These are phyloP conservation scores for Dicyrtomina minuta DNA, from an alignment of 2,888 invertebrate species.

Conservation along the genomic window DNA sequence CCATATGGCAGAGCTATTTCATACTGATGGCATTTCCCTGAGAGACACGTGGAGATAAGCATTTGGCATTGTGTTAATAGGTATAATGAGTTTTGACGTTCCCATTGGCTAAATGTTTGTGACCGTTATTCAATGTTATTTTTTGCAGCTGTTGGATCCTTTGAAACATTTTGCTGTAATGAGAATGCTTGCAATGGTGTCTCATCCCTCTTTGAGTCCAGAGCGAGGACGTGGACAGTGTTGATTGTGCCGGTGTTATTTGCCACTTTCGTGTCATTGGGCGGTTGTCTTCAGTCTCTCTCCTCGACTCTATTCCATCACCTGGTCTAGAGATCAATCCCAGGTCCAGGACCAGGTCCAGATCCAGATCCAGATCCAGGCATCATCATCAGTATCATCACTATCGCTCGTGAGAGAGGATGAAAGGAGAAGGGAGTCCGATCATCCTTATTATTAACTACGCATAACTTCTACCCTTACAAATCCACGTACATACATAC, in stretches of 20 bases:
- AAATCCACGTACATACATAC: too few relatives aligned
- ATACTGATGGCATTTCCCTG: too few relatives aligned
- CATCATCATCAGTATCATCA: slow-evolving; percentile 26
- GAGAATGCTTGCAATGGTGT: slow-evolving; percentile 47
- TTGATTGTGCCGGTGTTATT: slow-evolving; percentile 26
- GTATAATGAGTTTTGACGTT: too few relatives aligned
- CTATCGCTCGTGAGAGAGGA: neutral
- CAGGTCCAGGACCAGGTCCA: neutral
- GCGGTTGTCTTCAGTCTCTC: slow-evolving; percentile 21
- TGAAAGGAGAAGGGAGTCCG: neutral
- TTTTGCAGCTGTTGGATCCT: slow-evolving; percentile 45
- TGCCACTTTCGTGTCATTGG: slow-evolving; percentile 19
- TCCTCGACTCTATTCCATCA: neutral
- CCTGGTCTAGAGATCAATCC: slow-evolving; percentile 21
- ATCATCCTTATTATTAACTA: slow-evolving; percentile 6
- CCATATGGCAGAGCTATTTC: too few relatives aligned
- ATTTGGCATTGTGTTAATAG: too few relatives aligned
- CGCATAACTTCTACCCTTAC: too few relatives aligned
- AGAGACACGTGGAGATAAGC: too few relatives aligned
- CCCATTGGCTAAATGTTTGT: too few relatives aligned
- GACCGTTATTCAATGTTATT: neutral
- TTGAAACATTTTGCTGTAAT: slow-evolving; percentile 50
- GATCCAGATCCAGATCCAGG: neutral
- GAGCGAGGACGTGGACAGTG: slow-evolving; percentile 18
- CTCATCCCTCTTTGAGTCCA: slow-evolving; percentile 34